phyloP scores from a whole-genome alignment of 2,113 vertebrate genomes.

The Chunga burmeisteri region DNA sequence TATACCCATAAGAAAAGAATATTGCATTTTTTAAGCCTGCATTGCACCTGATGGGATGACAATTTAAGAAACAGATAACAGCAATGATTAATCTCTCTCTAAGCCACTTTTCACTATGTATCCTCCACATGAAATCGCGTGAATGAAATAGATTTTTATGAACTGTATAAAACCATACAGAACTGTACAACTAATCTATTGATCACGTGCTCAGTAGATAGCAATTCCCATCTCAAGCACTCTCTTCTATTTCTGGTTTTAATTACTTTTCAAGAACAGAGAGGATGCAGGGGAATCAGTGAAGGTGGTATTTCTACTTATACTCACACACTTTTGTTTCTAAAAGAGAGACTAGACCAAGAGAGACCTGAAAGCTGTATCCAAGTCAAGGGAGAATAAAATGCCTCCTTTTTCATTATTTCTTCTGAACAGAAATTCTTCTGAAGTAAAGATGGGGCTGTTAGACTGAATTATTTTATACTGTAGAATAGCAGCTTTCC shows the following conservation, averaged over 20 bases:
- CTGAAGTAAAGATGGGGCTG: conserved; percentile 6
- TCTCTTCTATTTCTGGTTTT: background rate
- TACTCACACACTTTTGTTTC: background rate
- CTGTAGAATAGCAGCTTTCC: background rate
- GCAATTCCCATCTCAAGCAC: background rate
- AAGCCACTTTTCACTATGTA: background rate
- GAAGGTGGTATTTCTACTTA: background rate
- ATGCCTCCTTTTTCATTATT: conserved; percentile 33
- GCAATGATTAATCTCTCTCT: conserved; percentile 9
- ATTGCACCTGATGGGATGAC: background rate
- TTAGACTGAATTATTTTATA: conserved; percentile 6
- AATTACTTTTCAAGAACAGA: conserved; percentile 40
- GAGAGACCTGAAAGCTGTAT: conserved; percentile 14
- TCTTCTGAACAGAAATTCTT: conserved; percentile 37
- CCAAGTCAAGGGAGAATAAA: conserved; percentile 18
- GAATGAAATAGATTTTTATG: conserved; percentile 22
- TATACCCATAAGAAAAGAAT: conserved; percentile 13
- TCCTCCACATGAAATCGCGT: background rate
- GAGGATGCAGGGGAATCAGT: background rate
- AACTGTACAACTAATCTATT: background rate
- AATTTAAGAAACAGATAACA: conserved; percentile 5
- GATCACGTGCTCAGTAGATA: background rate
- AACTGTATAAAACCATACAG: background rate
- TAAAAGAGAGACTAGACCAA: background rate
- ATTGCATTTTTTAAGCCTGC: background rate